A percentile compares a stretch with the other conserved stretches of the same genome.
phyloP scores from a whole-genome alignment of 92 coral and sea anemone species.

The Porites lobata region DNA sequence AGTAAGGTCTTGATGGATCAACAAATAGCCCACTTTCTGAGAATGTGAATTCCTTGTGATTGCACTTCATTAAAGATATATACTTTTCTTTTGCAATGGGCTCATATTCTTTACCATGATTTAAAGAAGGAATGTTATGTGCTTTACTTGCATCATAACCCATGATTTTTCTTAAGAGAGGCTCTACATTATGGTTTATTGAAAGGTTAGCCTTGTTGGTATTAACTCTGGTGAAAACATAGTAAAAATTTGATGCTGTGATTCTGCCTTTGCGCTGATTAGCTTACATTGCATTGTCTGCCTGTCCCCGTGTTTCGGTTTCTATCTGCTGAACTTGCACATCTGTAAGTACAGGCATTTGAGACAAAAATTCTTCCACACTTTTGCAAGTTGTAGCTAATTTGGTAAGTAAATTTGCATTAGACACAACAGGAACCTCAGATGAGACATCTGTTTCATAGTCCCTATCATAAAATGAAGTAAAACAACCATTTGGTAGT shows the following conservation, averaged over 20 bases:
- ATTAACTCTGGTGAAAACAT: slow-evolving; percentile 36
- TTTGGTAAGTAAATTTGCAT: not conserved
- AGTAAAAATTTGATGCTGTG: slow-evolving; percentile 63
- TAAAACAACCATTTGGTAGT: not conserved
- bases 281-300: slow-evolving; percentile 28
- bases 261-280: slow-evolving; percentile 66
- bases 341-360: slow-evolving; percentile 49
- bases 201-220: slow-evolving; percentile 5
- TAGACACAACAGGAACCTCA: not conserved
- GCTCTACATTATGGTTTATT: not conserved
- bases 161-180: not conserved
- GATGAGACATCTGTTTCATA: not conserved
- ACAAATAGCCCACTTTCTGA: slow-evolving; percentile 58
- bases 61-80: slow-evolving; percentile 4
- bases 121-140: not conserved
- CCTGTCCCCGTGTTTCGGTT: slow-evolving; percentile 62
- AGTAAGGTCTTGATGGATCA: slow-evolving; percentile 34
- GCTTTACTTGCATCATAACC: not conserved
- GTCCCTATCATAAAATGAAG: not conserved
- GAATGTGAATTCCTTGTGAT: slow-evolving; percentile 34
- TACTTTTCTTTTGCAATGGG: slow-evolving; percentile 15
- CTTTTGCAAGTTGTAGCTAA: slow-evolving; percentile 30
- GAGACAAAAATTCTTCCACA: slow-evolving; percentile 37
- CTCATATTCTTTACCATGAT: slow-evolving; percentile 16
- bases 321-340: slow-evolving; percentile 52